Percentiles rank a stretch among this genome's conserved stretches.
These are phyloP conservation scores for Zelleria hepariella DNA, from an alignment of 2,888 invertebrate species.

Conservation along the genomic window DNA sequence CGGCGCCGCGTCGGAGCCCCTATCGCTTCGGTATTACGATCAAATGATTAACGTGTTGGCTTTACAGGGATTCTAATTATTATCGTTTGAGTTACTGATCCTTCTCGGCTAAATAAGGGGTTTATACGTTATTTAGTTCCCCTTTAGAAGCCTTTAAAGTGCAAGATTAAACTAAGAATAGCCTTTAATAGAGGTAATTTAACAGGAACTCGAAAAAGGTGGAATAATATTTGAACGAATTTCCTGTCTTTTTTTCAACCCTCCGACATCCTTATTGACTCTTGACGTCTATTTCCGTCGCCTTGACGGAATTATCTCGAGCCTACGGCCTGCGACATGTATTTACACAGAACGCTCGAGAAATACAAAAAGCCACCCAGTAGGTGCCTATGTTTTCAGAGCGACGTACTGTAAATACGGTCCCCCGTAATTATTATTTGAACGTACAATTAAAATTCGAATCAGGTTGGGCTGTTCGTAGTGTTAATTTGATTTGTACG, in stretches of 20 bases:
- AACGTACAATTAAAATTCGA: conserved; percentile 53
- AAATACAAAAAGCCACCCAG: conserved; percentile 34
- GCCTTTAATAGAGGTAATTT: background rate
- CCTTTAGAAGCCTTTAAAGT: background rate
- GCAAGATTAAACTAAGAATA: background rate
- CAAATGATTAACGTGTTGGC: background rate
- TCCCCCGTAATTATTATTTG: conserved; percentile 64
- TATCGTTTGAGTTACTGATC: background rate
- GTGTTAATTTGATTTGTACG: conserved; percentile 53
- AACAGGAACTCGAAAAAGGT: background rate
- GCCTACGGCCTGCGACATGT: background rate
- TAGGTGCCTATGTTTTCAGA: conserved; percentile 40
- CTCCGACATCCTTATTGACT: background rate
- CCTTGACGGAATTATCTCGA: background rate
- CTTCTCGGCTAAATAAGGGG: background rate
- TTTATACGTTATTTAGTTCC: background rate
- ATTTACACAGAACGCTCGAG: conserved; percentile 6
- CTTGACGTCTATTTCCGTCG: background rate
- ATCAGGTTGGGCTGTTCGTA: conserved; percentile 36
- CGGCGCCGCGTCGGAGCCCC: background rate
- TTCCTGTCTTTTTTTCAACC: background rate
- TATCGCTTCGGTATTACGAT: background rate
- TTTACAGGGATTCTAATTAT: background rate
- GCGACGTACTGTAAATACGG: conserved; percentile 44
- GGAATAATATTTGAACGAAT: background rate